Conservation (phyloP, 2,888 invertebrate species). For the Chrysodeixis includens region DNA sequence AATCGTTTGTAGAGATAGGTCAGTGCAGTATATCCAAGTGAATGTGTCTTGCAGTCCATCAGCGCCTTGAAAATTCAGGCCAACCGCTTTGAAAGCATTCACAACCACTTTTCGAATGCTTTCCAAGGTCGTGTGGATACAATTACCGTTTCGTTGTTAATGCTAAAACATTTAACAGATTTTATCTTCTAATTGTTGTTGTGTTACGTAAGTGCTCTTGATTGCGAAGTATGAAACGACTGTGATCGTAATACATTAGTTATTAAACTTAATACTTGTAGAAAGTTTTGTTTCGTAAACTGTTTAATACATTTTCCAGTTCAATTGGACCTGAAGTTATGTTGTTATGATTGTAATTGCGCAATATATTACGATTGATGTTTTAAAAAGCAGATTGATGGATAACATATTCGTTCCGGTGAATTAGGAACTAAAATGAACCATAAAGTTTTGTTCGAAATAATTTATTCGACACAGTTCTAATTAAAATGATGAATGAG, state of each 20-base stretch:
- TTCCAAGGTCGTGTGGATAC: conserved; percentile 32
- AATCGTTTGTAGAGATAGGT: conserved; percentile 5
- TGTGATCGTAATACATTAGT: conserved; percentile 11
- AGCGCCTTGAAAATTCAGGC: conserved; percentile 29
- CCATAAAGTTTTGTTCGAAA: conserved; percentile 4
- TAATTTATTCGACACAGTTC: conserved; percentile 8
- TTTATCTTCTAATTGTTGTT: conserved; percentile 35
- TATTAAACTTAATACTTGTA: conserved; percentile 17
- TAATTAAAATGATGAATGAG: conserved; percentile 27
- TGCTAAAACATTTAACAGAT: conserved; percentile 21
- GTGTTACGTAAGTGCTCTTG: conserved; percentile 26
- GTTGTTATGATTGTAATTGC: too few relatives aligned
- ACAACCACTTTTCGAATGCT: conserved; percentile 34
- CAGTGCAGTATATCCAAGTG: conserved; percentile 8
- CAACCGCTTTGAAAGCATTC: conserved; percentile 29
- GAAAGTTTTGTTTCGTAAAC: conserved; percentile 27
- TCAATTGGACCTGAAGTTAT: conserved; percentile 15
- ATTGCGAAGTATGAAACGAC: conserved; percentile 17
- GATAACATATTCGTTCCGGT: conserved; percentile 6
- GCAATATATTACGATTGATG: too few relatives aligned
- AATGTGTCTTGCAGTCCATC: background rate
- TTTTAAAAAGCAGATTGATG: too few relatives aligned
- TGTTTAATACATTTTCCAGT: conserved; percentile 20
- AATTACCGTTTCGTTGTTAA: conserved; percentile 2
- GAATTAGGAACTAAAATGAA: conserved; percentile 10